Base-by-base conservation (phyloP, 1,140 invertebrate genomes). In the Melanaphis sacchari region DNA sequence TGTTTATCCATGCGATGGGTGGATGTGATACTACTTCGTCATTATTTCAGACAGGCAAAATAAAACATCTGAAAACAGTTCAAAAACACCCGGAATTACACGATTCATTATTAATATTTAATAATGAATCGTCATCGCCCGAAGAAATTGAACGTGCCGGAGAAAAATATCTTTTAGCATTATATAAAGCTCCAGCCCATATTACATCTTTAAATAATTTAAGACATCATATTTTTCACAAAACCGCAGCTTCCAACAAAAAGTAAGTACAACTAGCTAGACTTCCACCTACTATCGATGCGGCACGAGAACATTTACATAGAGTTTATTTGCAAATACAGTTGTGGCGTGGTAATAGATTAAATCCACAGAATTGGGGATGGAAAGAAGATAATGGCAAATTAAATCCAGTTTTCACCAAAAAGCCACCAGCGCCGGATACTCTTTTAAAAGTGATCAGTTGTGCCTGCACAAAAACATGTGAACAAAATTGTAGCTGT, bases 1-100 rank as follows among this genome's bases (percentile, higher is more conserved):
- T 94, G 54, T 94, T 94, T 82, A n/a, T 94, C n/a, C 93, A 94
- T 94, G 94, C 94, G 40, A 66, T 94, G 40, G 93, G 89, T 82
- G 93, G 94, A 26, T 94, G 94, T 88, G 94, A 94, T 93, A 94
- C 94, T 24, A 94, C 94, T 85, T 94, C 94, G 36, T 36, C 93
- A 38, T 43, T 94, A 84, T 94, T 94, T 88, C 93, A 93, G 26
- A 41, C 93, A 66, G 94, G 93, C 4, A 94, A 94, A 94, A 49
- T 76, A 26, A 59, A 91, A 76, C 66, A 59, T 41, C 52, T 76
- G 41, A 76, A 43, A 54, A 40, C 15, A 40, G 26, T 91, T 36
- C 36, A 91, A 76, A 76, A 36, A 76, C 36, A 59, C 26, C 54
- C 24, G 26, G 54, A 59, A 59, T 9, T 59, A 91, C 22, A 38